Evolutionary conservation across 2,113 vertebrate species (phyloP).

Genomic region (Mastomys coucha): DNA sequence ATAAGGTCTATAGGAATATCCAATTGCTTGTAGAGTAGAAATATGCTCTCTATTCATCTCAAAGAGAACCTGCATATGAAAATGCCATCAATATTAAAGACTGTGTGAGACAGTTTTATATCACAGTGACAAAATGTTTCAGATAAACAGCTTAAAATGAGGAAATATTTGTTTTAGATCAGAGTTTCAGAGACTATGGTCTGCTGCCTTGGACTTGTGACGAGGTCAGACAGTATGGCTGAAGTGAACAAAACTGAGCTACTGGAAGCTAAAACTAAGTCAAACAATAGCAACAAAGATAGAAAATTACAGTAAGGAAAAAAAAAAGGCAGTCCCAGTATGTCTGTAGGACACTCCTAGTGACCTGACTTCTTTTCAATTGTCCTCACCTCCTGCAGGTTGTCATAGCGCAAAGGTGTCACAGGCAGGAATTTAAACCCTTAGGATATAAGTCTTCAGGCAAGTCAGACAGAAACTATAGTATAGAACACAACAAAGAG

Average conservation of each 20-base stretch:
- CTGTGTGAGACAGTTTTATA: neutral
- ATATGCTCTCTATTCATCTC: neutral
- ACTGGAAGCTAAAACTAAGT: neutral
- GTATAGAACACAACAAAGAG: neutral
- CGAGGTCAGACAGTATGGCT: too few relatives aligned
- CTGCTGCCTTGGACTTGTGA: neutral
- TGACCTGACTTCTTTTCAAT: neutral
- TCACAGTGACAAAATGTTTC: neutral
- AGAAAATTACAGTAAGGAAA: neutral
- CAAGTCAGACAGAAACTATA: neutral
- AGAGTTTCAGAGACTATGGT: neutral
- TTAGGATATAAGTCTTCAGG: neutral
- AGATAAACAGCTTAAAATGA: neutral
- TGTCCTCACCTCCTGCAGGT: neutral
- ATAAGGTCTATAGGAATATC: neutral
- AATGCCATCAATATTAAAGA: neutral
- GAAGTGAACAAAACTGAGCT: too few relatives aligned
- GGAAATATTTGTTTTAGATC: neutral
- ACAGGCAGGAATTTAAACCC: neutral
- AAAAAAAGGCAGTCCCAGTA: neutral
- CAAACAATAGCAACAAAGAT: neutral
- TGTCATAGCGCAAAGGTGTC: neutral
- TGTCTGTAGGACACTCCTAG: neutral
- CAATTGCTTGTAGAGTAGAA: neutral
- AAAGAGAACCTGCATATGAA: neutral